Evolutionary conservation across 2,888 invertebrate species (phyloP), one percentile per base, ranked within the genome.

Genomic region (Cremastobaeus sp.): DNA sequence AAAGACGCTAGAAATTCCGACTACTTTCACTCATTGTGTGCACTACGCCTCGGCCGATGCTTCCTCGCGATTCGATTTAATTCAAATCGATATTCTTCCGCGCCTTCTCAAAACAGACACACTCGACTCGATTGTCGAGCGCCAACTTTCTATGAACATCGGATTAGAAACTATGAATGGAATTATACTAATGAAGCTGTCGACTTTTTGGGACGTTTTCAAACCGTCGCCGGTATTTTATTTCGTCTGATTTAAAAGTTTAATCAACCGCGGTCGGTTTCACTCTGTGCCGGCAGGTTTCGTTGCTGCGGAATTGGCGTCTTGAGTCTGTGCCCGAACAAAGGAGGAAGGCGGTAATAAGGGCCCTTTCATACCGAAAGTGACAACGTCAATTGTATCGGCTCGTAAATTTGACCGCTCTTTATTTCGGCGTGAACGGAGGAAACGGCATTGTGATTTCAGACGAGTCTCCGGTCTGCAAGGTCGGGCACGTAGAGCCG

Each of bases 361-460:
- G n/a, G n/a, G n/a, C 9, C 18, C n/a, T 6, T 17, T 35, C 35
- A 35, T 3, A 35, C 14, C 9, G 15, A 8, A 34, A 41, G 35
- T 50, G 39, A 37, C 48, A 50, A 41, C 34, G 48, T 41, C 47
- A 66, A 55, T 48, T 30, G 30, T 54, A 54, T 55, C 32, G 34
- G 25, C 25, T 37, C 48, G 50, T 62, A 57, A 50, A 57, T 60
- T 66, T 20, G 64, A 28, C 41, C 65, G 41, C 57, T 34, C 20
- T 41, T 62, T 65, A 55, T 66, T 71, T 66, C 39, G 55, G 66
- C 66, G 43, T 43, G 65, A 70, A 60, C 62, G 57, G 66, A 66
- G 65, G 50, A 75, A 65, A 66, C 68, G 43, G 45, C 60, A 82
- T 85, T 84, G 83, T 81, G 78, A 85, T 84, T 83, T 83, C 81